Percentiles rank a stretch among this genome's conserved stretches.
Evolutionary conservation across 2,113 vertebrate species (phyloP).

Genomic region (Panthera uncia): DNA sequence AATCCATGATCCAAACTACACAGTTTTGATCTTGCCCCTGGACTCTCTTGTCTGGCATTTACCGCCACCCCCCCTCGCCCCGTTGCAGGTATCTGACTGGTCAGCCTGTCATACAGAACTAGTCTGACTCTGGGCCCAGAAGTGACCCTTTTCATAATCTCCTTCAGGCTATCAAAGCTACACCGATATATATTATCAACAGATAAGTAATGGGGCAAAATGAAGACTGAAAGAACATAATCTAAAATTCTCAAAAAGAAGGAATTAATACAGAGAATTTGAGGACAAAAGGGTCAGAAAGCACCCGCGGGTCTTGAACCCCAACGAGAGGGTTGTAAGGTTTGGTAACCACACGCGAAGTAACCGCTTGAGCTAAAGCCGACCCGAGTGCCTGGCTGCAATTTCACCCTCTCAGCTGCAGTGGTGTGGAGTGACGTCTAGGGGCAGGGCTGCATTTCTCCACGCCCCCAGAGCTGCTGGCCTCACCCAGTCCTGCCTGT

Average conservation of each 20-base stretch:
- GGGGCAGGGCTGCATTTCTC: not conserved
- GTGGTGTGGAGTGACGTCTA: not conserved
- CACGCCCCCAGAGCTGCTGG: not conserved
- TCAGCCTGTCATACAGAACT: fast-evolving
- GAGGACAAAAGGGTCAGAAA: constrained; percentile 14
- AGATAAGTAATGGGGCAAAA: not conserved
- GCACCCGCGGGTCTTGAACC: constrained; percentile 22
- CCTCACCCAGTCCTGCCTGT: fast-evolving
- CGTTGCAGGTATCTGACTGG: not conserved
- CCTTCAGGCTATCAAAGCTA: no score
- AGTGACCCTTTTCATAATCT: not conserved
- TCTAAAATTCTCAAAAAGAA: not conserved
- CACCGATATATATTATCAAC: not conserved
- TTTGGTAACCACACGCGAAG: fast-evolving
- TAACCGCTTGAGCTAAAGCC: constrained; percentile 47
- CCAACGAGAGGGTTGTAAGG: not conserved
- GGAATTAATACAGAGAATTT: fast-evolving
- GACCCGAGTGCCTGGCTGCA: fast-evolving
- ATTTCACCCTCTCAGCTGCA: not conserved
- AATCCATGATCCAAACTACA: not conserved
- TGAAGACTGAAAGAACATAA: fast-evolving
- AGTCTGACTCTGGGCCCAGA: fast-evolving
- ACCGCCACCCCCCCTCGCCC: not conserved
- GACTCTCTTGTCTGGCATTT: not conserved
- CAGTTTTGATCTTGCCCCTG: not conserved